Evolutionary conservation across 2,797 vertebrate genomes (phyloP).

Genomic region (Rhabdophis nuchalis): DNA sequence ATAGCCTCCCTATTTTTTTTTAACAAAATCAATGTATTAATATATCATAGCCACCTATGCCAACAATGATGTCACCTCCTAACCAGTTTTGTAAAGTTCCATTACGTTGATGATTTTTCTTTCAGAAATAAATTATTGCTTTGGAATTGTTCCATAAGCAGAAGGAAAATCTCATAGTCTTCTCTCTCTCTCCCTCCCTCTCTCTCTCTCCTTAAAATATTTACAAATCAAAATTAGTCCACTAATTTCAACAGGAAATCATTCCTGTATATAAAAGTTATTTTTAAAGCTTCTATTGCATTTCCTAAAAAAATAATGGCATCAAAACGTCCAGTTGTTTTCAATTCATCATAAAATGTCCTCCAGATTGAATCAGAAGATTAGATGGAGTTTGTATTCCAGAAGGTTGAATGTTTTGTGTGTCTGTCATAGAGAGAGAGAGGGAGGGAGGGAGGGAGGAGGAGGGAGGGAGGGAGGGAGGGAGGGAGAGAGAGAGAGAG

Average conservation of each 20-base stretch:
- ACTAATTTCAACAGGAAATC: background rate
- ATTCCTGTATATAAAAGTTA: background rate
- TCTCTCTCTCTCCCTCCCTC: too few relatives aligned
- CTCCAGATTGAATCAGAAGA: background rate
- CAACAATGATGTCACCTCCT: background rate
- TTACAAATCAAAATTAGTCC: background rate
- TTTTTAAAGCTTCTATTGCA: background rate
- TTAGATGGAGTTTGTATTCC: background rate
- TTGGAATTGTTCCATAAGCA: slow-evolving; percentile 9
- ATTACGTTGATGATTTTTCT: background rate
- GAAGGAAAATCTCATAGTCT: fast-evolving
- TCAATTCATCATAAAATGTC: background rate
- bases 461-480: too few relatives aligned
- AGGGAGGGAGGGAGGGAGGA: background rate
- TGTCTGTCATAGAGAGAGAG: background rate
- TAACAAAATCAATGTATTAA: fast-evolving
- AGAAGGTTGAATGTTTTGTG: background rate
- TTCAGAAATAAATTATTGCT: background rate
- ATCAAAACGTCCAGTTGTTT: background rate
- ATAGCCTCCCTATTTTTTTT: background rate
- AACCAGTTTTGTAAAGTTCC: background rate
- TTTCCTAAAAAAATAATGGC: background rate
- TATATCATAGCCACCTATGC: background rate
- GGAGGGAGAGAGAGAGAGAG: background rate
- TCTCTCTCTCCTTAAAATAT: background rate